A percentile compares a stretch with the other conserved stretches of the same genome.
Conservation (phyloP, 2,888 invertebrate species). For the Labia minor region DNA sequence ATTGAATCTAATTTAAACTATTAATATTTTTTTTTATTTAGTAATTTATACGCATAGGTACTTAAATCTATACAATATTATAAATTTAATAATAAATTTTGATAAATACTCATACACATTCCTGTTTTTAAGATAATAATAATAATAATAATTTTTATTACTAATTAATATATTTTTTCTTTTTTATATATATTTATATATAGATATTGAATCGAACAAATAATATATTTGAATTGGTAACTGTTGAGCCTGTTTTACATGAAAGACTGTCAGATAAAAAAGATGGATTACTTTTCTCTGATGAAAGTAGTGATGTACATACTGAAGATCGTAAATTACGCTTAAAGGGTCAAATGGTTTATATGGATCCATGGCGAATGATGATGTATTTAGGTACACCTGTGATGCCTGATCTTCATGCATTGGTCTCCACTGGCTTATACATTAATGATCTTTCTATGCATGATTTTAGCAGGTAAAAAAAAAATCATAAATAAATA, state of each 20-base stretch:
- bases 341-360: conserved; percentile 94
- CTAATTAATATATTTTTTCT: conserved; percentile 14
- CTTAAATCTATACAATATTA: no score
- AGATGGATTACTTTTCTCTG: conserved; percentile 47
- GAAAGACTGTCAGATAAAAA: conserved; percentile 47
- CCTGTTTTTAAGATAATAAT: no score
- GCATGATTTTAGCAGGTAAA: conserved; percentile 92
- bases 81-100: no score
- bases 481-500: conserved; percentile 3
- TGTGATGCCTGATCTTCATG: conserved; percentile 89
- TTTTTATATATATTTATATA: no score
- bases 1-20: no score
- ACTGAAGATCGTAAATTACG: conserved; percentile 62
- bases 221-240: conserved; percentile 90
- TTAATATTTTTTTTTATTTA: no score
- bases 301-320: conserved; percentile 43
- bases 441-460: conserved; percentile 98
- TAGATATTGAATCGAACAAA: conserved; percentile 91
- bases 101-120: no score
- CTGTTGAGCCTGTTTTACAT: conserved; percentile 72
- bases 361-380: conserved; percentile 96
- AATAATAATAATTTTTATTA: no score
- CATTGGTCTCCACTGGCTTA: conserved; percentile 81
- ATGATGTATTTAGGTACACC: conserved; percentile 95
- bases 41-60: no score